phyloP scores from a whole-genome alignment of 2,113 vertebrate genomes.

The Psammodynastes pulverulentus region DNA sequence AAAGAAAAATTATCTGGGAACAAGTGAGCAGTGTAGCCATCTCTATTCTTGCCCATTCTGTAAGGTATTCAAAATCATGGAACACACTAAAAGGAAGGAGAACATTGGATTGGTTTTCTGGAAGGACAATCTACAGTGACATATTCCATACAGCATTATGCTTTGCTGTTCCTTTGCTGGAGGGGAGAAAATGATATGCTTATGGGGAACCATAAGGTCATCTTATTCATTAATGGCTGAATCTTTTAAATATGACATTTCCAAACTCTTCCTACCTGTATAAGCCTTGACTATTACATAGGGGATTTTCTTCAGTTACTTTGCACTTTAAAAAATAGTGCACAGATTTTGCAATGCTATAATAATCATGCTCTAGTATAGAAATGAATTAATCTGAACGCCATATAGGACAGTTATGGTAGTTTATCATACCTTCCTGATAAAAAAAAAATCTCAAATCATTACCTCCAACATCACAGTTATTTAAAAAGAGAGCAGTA shows the following conservation, averaged over 20 bases:
- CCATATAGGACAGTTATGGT: background rate
- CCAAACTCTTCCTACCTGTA: background rate
- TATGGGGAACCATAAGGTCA: background rate
- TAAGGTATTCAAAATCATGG: background rate
- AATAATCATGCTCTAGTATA: fast-evolving
- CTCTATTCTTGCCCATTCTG: background rate
- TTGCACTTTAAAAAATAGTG: background rate
- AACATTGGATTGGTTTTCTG: background rate
- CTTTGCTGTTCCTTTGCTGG: background rate
- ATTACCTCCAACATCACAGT: background rate
- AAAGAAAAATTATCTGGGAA: background rate
- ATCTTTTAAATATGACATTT: conserved; percentile 23
- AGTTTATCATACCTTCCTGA: background rate
- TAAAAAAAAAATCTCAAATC: background rate
- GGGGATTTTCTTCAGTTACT: background rate
- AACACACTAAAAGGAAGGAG: background rate
- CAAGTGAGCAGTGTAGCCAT: background rate
- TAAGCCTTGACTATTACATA: conserved; percentile 41
- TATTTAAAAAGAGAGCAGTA: background rate
- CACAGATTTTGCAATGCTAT: background rate
- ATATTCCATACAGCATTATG: background rate
- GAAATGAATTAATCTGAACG: background rate
- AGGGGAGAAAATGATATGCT: background rate
- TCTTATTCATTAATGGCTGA: background rate
- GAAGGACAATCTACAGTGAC: background rate